Percentiles rank a stretch among this genome's conserved stretches.
Conservation (phyloP, 2,888 invertebrate species). For the Apantesis nais region DNA sequence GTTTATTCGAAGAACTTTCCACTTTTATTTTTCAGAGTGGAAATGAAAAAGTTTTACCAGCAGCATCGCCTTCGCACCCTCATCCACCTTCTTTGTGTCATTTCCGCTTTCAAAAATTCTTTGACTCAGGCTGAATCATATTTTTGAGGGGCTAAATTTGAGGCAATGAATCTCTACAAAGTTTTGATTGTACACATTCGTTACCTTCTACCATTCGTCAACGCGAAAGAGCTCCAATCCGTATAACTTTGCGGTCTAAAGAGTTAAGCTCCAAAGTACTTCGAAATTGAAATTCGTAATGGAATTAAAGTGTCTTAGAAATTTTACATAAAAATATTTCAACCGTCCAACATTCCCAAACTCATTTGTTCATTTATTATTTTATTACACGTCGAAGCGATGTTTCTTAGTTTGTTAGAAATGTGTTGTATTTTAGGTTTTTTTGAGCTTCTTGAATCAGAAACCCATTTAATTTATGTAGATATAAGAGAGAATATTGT, state of each 20-base stretch:
- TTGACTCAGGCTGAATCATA: constrained; percentile 68
- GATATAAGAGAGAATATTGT: background rate
- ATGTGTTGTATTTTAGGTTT: background rate
- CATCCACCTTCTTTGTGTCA: constrained; percentile 47
- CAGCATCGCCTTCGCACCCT: constrained; percentile 26
- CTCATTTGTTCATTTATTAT: constrained; percentile 17
- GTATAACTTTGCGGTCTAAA: constrained; percentile 71
- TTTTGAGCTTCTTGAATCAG: background rate
- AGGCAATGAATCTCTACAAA: constrained; percentile 79
- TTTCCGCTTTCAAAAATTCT: constrained; percentile 64
- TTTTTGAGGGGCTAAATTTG: constrained; percentile 71
- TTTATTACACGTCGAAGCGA: constrained; percentile 9
- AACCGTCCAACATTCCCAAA: constrained; percentile 19
- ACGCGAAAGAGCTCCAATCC: constrained; percentile 67
- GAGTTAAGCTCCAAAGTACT: constrained; percentile 67
- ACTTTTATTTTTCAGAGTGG: constrained; percentile 54
- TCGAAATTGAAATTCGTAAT: constrained; percentile 60
- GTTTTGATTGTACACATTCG: constrained; percentile 83
- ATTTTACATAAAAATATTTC: constrained; percentile 38
- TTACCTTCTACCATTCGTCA: constrained; percentile 75
- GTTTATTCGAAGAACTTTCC: constrained; percentile 49
- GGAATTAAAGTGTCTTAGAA: constrained; percentile 46
- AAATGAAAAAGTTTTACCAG: constrained; percentile 61
- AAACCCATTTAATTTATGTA: background rate
- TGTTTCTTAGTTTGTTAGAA: background rate